phyloP scores from a whole-genome alignment of 1,140 invertebrate genomes.

The Neocloeon triangulifer region DNA sequence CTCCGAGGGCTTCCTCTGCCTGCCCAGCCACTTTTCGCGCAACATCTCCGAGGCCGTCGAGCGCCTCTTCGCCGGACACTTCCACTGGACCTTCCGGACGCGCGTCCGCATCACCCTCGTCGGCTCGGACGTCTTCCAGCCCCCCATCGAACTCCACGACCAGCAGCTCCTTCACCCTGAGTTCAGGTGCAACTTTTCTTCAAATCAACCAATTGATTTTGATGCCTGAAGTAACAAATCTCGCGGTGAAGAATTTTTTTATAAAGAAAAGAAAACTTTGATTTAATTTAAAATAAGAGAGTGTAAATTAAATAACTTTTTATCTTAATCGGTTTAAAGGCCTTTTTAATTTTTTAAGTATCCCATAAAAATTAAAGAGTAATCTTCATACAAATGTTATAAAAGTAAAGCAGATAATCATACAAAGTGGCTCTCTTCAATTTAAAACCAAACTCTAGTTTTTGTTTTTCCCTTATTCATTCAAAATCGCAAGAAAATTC shows the following conservation, averaged over 20 bases:
- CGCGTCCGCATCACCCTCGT: conserved; percentile 69
- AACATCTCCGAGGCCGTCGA: conserved; percentile 45
- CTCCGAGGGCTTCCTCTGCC: conserved; percentile 81
- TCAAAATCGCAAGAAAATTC: too few relatives aligned
- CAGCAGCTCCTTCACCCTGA: conserved; percentile 29
- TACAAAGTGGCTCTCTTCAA: too few relatives aligned
- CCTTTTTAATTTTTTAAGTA: too few relatives aligned
- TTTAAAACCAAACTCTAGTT: too few relatives aligned
- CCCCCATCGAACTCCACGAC: conserved; percentile 41
- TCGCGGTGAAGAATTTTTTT: conserved; percentile 2
- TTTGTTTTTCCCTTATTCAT: too few relatives aligned
- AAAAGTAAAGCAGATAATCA: too few relatives aligned
- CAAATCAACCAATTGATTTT: conserved; percentile 4
- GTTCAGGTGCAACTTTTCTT: conserved; percentile 16
- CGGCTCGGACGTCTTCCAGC: conserved; percentile 34
- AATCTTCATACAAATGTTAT: too few relatives aligned
- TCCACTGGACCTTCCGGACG: conserved; percentile 61
- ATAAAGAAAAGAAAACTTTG: too few relatives aligned
- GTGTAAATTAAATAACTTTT: too few relatives aligned
- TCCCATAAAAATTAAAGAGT: too few relatives aligned
- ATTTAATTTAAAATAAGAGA: too few relatives aligned
- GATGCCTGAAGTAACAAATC: not conserved
- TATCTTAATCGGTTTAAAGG: too few relatives aligned
- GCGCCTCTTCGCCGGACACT: conserved; percentile 40
- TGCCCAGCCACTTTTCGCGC: conserved; percentile 49